These are phyloP conservation scores for honey bee (Apis mellifera) DNA, from an alignment of 1,140 invertebrate species.

Conservation along the genomic window Amel_HAv3.1 CM009943.2:3537001-3537500, in stretches of 20 bases:
- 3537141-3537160: conserved; percentile 15
- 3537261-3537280: conserved; percentile 2
- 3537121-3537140: conserved; percentile 7
- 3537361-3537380: conserved; percentile 18
- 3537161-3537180: conserved; percentile 27
- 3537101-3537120: not conserved
- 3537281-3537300: conserved; percentile 16
- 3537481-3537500: not conserved
- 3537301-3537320: conserved; percentile 19
- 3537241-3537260: not conserved
- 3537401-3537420: conserved; percentile 45
- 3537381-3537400: not conserved
- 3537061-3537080: not conserved
- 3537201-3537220: not conserved
- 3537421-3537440: conserved; percentile 34
- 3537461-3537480: conserved; percentile 3
- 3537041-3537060: not conserved
- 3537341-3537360: not conserved
- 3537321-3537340: conserved; percentile 19
- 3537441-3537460: not conserved
- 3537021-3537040: conserved; percentile 28
- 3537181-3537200: conserved; percentile 29
- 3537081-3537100: conserved; percentile 26
- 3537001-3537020: not conserved
- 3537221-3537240: conserved; percentile 6